A percentile compares a stretch with the other conserved stretches of the same genome.
These are phyloP conservation scores for Forpus xanthops DNA, from an alignment of 2,797 vertebrate species.

Conservation along the genomic window DNA sequence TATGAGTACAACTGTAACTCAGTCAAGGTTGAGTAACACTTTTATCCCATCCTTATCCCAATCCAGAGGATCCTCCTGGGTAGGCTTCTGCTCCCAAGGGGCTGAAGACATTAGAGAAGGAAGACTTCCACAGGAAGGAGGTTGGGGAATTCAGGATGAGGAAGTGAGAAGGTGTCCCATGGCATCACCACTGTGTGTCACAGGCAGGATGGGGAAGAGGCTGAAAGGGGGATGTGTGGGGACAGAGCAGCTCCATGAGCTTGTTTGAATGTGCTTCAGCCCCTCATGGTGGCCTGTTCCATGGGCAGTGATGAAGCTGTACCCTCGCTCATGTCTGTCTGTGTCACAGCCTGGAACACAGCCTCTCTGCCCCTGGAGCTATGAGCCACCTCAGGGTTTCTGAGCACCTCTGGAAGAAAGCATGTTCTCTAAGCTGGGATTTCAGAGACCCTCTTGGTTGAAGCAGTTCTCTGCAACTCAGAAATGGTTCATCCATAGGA, in stretches of 20 bases:
- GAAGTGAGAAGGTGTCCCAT: too few relatives aligned
- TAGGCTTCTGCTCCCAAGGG: not conserved
- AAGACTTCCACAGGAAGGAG: not conserved
- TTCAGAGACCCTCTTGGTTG: not conserved
- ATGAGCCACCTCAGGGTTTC: not conserved
- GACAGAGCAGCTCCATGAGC: not conserved
- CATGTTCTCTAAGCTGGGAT: not conserved
- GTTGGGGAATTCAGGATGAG: not conserved
- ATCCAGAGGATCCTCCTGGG: not conserved
- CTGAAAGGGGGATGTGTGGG: not conserved
- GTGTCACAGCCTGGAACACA: not conserved
- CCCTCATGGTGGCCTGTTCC: not conserved
- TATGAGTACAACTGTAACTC: not conserved
- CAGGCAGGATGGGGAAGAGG: not conserved
- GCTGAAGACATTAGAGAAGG: not conserved
- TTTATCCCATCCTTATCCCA: not conserved
- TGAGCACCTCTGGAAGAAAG: not conserved
- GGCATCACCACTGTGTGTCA: not conserved
- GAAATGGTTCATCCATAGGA: not conserved
- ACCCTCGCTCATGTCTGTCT: not conserved
- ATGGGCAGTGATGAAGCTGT: not conserved
- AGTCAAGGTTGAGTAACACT: not conserved
- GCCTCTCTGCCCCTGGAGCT: not conserved
- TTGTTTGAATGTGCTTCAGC: not conserved
- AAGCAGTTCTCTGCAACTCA: not conserved